Evolutionary conservation across 2,113 vertebrate species (phyloP), one percentile per base, ranked within the genome.

Genomic region (Crypturellus undulatus): DNA sequence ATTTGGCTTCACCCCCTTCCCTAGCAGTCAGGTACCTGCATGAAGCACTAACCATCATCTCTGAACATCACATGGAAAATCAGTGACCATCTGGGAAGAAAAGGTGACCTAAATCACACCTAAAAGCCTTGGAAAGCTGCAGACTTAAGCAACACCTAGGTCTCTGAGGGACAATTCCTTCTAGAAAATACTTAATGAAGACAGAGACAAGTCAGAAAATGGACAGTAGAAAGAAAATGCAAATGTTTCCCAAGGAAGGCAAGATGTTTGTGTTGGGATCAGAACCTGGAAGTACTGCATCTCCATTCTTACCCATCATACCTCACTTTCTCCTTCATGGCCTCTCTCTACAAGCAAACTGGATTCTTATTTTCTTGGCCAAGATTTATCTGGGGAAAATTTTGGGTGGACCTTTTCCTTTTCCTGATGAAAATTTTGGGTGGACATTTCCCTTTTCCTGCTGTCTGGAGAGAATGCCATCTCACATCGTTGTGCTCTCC

Each of bases 361-460:
- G 12, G 14, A 26, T 75, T 81, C 40, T 28, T 7, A 54, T 82
- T 79, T 87, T 79, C 19, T 20, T 70, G 62, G 6, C 20, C 38
- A 45, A 80, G 56, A 65, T 52, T 34, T 25, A 38, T 14, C 40
- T 68, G n/a, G 40, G 36, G 51, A 79, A 65, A 32, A 43, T 7
- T 15, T 0, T 26, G 18, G 13, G 15, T 68, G 26, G 3, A 10
- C 17, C 14, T 58, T 32, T 28, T 28, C 54, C 54, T 30, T 2
- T 75, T 87, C 8, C 1, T 40, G 13, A n/a, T n/a, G 51, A 79
- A 65, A 32, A 43, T 7, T 15, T 0, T 26, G 18, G 13, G 15
- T 68, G 26, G 3, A 10, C 17, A 26, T 58, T 32, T 28, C 54
- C 54, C 54, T 30, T 2, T 75, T 87, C 8, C 1, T 40, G 13